Evolutionary conservation across 2,113 vertebrate genomes (phyloP).

Genomic region (Tyrannus savana): DNA sequence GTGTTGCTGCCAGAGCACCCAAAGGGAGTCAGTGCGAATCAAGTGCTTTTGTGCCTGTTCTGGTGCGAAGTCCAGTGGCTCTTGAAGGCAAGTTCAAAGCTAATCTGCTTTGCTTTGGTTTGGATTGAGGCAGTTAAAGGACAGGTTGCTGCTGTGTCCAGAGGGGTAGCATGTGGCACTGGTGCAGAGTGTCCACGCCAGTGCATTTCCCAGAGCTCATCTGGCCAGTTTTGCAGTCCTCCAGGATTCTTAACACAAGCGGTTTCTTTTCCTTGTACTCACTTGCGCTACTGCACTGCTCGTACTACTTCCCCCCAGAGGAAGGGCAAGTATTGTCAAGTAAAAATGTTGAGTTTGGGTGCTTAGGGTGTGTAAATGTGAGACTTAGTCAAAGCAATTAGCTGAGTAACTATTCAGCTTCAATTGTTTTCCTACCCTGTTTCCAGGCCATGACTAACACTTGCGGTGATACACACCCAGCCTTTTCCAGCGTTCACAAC

Average conservation of each 20-base stretch:
- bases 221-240: background rate
- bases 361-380: background rate
- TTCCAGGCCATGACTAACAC: constrained; percentile 46
- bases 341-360: background rate
- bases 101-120: background rate
- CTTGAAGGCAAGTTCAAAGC: constrained; percentile 25
- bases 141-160: background rate
- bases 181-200: background rate
- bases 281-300: background rate
- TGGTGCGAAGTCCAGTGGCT: background rate
- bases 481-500: background rate
- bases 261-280: background rate
- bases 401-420: constrained; percentile 31
- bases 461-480: constrained; percentile 2
- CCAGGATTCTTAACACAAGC: background rate
- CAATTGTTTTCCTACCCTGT: background rate
- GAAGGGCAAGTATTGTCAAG: background rate
- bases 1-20: background rate
- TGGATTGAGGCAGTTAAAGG: background rate
- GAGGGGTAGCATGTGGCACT: background rate
- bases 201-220: background rate
- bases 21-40: background rate
- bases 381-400: constrained; percentile 40
- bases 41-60: background rate
- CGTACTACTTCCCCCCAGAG: background rate